These are phyloP conservation scores for Sebastes hubbsi DNA, from an alignment of 2,797 vertebrate species.

Conservation along the genomic window DNA sequence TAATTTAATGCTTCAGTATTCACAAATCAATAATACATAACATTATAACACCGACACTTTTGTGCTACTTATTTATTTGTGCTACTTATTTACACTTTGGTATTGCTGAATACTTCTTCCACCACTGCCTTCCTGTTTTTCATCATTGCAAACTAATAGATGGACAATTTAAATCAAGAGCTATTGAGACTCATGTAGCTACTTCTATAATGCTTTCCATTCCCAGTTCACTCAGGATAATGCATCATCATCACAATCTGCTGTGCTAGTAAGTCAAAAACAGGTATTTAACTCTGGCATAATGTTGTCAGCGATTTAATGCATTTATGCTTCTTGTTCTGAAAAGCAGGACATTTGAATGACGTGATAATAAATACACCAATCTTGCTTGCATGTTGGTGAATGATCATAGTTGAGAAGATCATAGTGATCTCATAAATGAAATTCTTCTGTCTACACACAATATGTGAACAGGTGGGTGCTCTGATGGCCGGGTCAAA, in stretches of 20 bases:
- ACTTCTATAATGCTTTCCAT: background rate
- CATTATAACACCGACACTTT: background rate
- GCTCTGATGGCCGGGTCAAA: slow-evolving; percentile 6
- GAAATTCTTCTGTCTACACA: background rate
- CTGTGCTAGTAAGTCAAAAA: background rate
- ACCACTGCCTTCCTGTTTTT: background rate
- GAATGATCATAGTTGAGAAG: background rate
- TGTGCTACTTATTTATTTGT: background rate
- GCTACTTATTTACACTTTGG: background rate
- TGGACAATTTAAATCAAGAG: background rate
- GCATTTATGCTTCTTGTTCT: background rate
- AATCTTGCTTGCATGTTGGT: background rate
- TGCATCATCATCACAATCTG: background rate
- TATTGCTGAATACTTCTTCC: background rate
- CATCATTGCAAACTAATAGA: background rate
- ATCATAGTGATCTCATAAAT: slow-evolving; percentile 1
- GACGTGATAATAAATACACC: background rate
- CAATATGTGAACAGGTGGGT: slow-evolving; percentile 31
- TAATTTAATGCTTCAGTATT: background rate
- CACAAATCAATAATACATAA: background rate
- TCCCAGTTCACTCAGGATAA: background rate
- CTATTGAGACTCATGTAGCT: background rate
- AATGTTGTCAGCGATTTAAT: background rate
- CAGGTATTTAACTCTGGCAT: background rate
- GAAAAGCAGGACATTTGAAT: background rate